These are phyloP conservation scores for Venustoraphidia nigricollis DNA, from an alignment of 2,888 invertebrate species.

Conservation along the genomic window DNA sequence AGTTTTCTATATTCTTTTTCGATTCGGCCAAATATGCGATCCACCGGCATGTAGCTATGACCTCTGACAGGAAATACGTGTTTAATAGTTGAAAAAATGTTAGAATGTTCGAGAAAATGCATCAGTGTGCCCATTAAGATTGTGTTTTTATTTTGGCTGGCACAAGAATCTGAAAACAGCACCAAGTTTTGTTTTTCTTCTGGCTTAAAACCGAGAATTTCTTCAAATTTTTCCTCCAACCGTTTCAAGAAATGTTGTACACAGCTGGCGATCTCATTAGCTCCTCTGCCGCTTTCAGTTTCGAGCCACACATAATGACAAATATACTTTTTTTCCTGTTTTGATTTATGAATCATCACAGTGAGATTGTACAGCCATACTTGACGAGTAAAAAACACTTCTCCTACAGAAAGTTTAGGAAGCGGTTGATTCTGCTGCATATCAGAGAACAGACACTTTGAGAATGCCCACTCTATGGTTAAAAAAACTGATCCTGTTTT, in stretches of 20 bases:
- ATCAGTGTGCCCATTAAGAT: conserved; percentile 9
- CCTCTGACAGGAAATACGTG: not conserved
- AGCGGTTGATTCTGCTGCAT: conserved; percentile 14
- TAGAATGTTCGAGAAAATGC: conserved; percentile 6
- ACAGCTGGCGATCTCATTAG: conserved; percentile 9
- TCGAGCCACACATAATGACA: conserved; percentile 10
- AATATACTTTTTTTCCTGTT: conserved; percentile 5
- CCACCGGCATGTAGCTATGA: conserved; percentile 11
- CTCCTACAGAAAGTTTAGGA: conserved; percentile 10
- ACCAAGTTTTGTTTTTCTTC: conserved; percentile 3
- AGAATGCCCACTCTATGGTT: too few species aligned
- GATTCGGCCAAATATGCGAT: conserved; percentile 10
- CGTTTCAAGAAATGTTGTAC: conserved; percentile 5
- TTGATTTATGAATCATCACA: conserved; percentile 5
- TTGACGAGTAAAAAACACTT: conserved; percentile 13
- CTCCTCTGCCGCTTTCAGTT: conserved; percentile 8
- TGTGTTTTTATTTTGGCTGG: conserved; percentile 12
- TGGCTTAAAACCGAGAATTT: not conserved
- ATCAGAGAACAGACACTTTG: conserved; percentile 16
- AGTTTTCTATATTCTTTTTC: conserved; percentile 10
- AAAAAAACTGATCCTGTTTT: too few species aligned
- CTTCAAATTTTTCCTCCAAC: not conserved
- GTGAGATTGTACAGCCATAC: conserved; percentile 14
- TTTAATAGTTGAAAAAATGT: not conserved
- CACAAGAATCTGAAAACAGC: conserved; percentile 11